Evolutionary conservation across 2,113 vertebrate species (phyloP).

Genomic region (Numenius arquata): DNA sequence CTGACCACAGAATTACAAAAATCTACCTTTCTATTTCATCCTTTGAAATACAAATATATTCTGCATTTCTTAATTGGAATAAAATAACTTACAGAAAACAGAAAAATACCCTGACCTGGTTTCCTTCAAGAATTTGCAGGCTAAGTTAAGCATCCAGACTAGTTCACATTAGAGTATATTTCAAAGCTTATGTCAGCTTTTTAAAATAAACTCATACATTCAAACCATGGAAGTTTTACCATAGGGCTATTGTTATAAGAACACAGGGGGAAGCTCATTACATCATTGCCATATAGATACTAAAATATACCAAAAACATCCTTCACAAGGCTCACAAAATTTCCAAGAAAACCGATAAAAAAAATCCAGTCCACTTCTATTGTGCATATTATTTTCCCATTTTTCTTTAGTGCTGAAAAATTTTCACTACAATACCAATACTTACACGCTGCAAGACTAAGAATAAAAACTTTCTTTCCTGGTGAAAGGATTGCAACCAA

Average conservation of each 20-base stretch:
- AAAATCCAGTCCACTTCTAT: background rate
- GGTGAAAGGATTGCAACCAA: background rate
- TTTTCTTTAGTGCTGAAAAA: background rate
- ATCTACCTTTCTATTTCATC: background rate
- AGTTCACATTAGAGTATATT: background rate
- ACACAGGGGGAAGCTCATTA: background rate
- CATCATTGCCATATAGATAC: background rate
- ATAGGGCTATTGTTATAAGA: background rate
- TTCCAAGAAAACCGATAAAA: background rate
- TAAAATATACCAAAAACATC: background rate
- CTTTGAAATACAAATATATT: background rate
- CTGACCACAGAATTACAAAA: background rate
- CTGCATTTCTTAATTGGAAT: background rate
- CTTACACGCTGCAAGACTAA: background rate
- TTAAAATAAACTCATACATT: background rate
- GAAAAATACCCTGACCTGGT: background rate
- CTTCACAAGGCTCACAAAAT: background rate
- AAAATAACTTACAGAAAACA: background rate
- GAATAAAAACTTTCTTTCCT: background rate
- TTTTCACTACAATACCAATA: background rate
- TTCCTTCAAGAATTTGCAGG: background rate
- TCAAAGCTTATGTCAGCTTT: background rate
- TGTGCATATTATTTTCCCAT: background rate
- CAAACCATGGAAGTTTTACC: background rate
- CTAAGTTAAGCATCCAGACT: background rate